phyloP scores from a whole-genome alignment of 1,140 invertebrate genomes.

The Helicoverpa armigera region DNA sequence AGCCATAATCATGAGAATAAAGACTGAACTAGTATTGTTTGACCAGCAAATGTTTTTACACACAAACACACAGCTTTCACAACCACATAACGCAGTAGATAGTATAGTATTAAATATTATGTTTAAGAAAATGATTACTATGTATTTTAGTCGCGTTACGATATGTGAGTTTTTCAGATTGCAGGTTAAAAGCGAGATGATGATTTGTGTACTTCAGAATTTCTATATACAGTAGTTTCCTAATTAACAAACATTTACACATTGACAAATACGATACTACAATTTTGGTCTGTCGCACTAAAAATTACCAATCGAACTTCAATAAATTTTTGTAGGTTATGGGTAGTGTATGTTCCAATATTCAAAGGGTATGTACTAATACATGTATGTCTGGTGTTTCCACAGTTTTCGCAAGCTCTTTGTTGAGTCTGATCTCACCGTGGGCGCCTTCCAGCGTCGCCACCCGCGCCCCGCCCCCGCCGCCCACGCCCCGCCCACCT shows the following conservation, averaged over 20 bases:
- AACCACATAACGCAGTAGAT: constrained; percentile 10
- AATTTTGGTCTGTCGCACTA: no score
- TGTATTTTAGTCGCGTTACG: no score
- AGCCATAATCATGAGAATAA: no score
- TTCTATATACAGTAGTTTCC: no score
- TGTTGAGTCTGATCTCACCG: constrained; percentile 86
- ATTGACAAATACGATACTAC: no score
- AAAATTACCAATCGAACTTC: no score
- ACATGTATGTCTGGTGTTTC: background rate
- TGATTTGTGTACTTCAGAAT: no score
- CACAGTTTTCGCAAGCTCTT: constrained; percentile 87
- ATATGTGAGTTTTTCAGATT: no score
- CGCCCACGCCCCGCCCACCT: constrained; percentile 71
- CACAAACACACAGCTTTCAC: constrained; percentile 3
- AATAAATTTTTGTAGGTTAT: no score
- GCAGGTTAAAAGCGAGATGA: no score
- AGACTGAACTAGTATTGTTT: background rate
- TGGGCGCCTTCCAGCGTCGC: constrained; percentile 83
- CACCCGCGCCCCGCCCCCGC: constrained; percentile 66
- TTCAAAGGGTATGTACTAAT: background rate
- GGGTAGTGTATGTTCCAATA: no score
- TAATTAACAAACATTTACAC: no score
- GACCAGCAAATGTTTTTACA: background rate
- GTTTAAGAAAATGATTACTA: background rate
- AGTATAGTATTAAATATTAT: background rate